Evolutionary conservation across 2,797 vertebrate genomes (phyloP).

Genomic region (Eurystomus glaucurus): DNA sequence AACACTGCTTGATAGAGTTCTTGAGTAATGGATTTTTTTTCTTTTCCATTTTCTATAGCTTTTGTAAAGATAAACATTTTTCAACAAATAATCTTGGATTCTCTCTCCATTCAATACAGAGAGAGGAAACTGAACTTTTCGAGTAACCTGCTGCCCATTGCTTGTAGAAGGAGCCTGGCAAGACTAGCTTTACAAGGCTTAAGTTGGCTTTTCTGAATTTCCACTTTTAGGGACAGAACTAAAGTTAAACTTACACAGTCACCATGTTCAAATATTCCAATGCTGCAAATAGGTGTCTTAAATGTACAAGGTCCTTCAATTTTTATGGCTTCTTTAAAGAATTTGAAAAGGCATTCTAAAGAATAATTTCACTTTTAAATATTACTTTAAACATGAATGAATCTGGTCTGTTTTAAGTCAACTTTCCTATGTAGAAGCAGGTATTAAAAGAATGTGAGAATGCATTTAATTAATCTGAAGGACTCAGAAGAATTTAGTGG

Average conservation of each 20-base stretch:
- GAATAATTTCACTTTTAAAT: neutral
- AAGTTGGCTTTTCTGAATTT: neutral
- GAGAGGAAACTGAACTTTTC: neutral
- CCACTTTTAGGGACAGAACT: neutral
- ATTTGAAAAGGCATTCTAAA: neutral
- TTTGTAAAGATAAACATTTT: neutral
- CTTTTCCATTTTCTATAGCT: neutral
- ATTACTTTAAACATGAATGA: neutral
- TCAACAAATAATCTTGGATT: neutral
- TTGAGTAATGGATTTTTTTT: neutral
- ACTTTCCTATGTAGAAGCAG: neutral
- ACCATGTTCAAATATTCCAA: neutral
- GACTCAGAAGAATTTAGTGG: neutral
- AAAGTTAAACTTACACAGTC: fast-evolving
- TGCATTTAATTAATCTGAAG: neutral
- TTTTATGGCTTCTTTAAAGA: neutral
- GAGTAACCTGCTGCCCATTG: neutral
- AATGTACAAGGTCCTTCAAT: neutral
- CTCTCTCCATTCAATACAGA: neutral
- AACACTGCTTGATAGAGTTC: neutral
- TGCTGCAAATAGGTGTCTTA: neutral
- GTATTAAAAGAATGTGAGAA: neutral
- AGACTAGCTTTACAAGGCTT: neutral
- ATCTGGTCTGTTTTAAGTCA: neutral
- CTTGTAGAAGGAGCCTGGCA: neutral